These are phyloP conservation scores for Motacilla alba DNA, from an alignment of 2,113 vertebrate genomes.

Conservation along the genomic window DNA sequence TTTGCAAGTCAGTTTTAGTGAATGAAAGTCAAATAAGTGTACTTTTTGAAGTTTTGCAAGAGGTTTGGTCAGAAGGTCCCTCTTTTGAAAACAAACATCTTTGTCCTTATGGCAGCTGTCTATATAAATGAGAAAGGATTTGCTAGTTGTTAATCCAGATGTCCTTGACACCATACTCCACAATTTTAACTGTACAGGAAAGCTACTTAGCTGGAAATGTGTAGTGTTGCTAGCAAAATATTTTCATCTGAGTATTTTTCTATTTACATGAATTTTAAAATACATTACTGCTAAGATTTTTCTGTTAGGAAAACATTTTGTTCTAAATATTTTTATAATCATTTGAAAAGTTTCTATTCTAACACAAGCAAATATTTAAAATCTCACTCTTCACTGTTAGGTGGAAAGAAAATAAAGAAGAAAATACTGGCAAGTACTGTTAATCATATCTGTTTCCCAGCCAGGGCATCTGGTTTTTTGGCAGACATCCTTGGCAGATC, in stretches of 20 bases:
- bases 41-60: background rate
- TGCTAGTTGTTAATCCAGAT: background rate
- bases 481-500: background rate
- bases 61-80: background rate
- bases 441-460: conserved; percentile 11
- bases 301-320: background rate
- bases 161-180: background rate
- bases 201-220: background rate
- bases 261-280: background rate
- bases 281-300: background rate
- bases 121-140: background rate
- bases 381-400: background rate
- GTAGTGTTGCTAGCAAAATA: background rate
- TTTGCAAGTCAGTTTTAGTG: background rate
- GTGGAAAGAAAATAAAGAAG: conserved; percentile 2
- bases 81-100: background rate
- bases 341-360: background rate
- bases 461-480: conserved; percentile 47
- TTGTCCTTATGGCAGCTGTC: background rate
- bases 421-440: background rate
- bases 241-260: background rate
- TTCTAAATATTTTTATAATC: background rate
- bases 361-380: background rate
- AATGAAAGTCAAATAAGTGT: background rate
- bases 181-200: background rate